A percentile compares a stretch with the other conserved stretches of the same genome.
phyloP scores from a whole-genome alignment of 2,888 invertebrate genomes.

The Caenorhabditis sp. region DNA sequence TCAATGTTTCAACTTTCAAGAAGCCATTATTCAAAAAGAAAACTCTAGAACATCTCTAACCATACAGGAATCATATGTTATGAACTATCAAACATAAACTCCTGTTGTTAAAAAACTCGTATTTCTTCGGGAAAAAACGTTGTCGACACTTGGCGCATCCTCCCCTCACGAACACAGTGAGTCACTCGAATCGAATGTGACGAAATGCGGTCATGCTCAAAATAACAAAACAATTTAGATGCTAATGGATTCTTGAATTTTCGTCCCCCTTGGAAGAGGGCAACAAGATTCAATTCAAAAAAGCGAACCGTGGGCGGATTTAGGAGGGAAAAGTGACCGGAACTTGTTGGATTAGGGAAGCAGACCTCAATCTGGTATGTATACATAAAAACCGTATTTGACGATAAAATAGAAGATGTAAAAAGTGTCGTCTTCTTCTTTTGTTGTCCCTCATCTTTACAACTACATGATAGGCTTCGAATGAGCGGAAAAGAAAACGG shows the following conservation, averaged over 20 bases:
- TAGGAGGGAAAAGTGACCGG: slow-evolving; percentile 35
- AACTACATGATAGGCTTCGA: slow-evolving; percentile 55
- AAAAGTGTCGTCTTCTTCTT: slow-evolving; percentile 11
- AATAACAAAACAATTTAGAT: slow-evolving; percentile 40
- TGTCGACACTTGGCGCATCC: slow-evolving; percentile 44
- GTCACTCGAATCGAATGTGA: slow-evolving; percentile 48
- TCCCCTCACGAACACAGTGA: slow-evolving; percentile 26
- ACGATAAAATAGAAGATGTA: slow-evolving; percentile 25
- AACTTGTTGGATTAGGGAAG: slow-evolving; percentile 52
- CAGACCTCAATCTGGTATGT: background rate
- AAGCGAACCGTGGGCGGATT: slow-evolving; percentile 11
- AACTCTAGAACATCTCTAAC: background rate
- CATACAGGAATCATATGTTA: background rate
- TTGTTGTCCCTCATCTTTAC: background rate
- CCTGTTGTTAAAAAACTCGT: slow-evolving; percentile 14
- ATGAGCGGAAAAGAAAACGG: slow-evolving; percentile 12
- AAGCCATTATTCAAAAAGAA: background rate
- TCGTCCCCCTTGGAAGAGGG: background rate
- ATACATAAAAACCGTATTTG: slow-evolving; percentile 59
- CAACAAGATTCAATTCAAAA: background rate
- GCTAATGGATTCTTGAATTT: slow-evolving; percentile 34
- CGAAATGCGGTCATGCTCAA: slow-evolving; percentile 49
- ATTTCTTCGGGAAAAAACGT: slow-evolving; percentile 27
- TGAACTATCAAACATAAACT: too few relatives aligned
- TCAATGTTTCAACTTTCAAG: too few relatives aligned